Percentiles rank a stretch among this genome's conserved stretches.
These are phyloP conservation scores for Drosophila buzzatii DNA, from an alignment of 2,888 invertebrate species.

Conservation along the genomic window DNA sequence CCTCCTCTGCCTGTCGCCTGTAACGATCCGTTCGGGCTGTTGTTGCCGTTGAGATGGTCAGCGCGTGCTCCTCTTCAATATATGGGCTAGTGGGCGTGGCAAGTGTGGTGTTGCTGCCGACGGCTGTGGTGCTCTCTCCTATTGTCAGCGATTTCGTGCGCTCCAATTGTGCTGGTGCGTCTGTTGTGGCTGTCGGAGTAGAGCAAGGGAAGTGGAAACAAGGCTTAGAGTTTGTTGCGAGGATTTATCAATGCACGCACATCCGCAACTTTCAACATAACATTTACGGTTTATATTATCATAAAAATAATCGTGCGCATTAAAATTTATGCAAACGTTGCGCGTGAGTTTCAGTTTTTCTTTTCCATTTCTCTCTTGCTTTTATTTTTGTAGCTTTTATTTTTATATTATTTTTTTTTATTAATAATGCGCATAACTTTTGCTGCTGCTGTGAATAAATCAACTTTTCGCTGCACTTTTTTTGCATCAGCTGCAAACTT, in stretches of 20 bases:
- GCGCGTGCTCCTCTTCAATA: background rate
- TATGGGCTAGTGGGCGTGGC: slow-evolving; percentile 13
- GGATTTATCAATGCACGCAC: slow-evolving; percentile 13
- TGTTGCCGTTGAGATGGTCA: slow-evolving; percentile 40
- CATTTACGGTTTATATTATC: slow-evolving; percentile 37
- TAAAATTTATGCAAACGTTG: slow-evolving; percentile 57
- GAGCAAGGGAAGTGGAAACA: background rate
- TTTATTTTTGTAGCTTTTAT: background rate
- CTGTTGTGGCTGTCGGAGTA: background rate
- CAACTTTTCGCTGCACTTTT: slow-evolving; percentile 9
- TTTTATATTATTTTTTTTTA: slow-evolving; percentile 18
- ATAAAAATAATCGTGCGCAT: slow-evolving; percentile 62
- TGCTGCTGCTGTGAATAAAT: slow-evolving; percentile 26
- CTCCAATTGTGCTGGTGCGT: slow-evolving; percentile 6
- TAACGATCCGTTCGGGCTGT: slow-evolving; percentile 44
- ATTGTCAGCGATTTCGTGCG: slow-evolving; percentile 16
- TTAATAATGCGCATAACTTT: slow-evolving; percentile 71
- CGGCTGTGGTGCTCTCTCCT: slow-evolving; percentile 2
- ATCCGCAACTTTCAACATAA: slow-evolving; percentile 31
- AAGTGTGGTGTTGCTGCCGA: slow-evolving; percentile 23
- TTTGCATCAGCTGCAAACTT: slow-evolving; percentile 31
- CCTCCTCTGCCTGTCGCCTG: slow-evolving; percentile 71
- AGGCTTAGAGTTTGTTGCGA: slow-evolving; percentile 17
- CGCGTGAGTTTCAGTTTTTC: slow-evolving; percentile 28
- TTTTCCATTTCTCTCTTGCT: background rate